Base-by-base conservation (phyloP, 2,797 vertebrate genomes). In the Periparus ater region DNA sequence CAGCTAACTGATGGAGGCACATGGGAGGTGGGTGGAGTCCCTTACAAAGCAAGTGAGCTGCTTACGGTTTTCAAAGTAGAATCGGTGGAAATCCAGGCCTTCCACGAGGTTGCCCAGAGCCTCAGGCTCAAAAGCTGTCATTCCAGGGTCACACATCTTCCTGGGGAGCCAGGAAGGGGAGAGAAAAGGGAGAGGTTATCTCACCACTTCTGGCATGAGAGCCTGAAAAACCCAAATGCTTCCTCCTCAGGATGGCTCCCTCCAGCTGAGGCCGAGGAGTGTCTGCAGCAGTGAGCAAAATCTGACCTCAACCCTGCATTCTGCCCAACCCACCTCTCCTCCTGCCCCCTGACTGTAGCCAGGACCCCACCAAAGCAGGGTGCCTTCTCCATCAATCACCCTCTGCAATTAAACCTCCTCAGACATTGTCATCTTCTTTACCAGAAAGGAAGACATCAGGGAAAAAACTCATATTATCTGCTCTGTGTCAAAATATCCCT, bases 11-110 rank as follows among this genome's bases (percentile, higher is more conserved):
- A 63, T 30, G 47, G 45, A 88, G 26, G 6, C 47, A 61, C 32
- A 30, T 54, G 87, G 95, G 85, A 92, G 58, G 70, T 96, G 78
- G 91, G 88, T 95, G 92, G 68, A 32, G 65, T 91, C 53, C 87
- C 79, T 88, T 34, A n/a, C 72, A 92, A 88, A 82, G 73, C 70
- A 94, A 88, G 51, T 53, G 85, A 50, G 70, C 82, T 96, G 95
- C 99, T 99, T 98, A 99, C 99, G 81, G 97, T 99, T 99, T 98
- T 99, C 99, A 97, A 99, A 99, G 98, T 99, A 99, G 98, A 99
- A 99, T 96, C 99, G 98, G 90, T 99, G 99, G 95, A 99, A 99
- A 97, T 99, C 99, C 87, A 99, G 97, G 48, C 99, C 99, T 97
- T 99, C 99, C 11, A 99, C 99, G 17, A 99, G 98, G 94, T 99